phyloP scores from a whole-genome alignment of 2,113 vertebrate genomes.

The Diadophis punctatus region DNA sequence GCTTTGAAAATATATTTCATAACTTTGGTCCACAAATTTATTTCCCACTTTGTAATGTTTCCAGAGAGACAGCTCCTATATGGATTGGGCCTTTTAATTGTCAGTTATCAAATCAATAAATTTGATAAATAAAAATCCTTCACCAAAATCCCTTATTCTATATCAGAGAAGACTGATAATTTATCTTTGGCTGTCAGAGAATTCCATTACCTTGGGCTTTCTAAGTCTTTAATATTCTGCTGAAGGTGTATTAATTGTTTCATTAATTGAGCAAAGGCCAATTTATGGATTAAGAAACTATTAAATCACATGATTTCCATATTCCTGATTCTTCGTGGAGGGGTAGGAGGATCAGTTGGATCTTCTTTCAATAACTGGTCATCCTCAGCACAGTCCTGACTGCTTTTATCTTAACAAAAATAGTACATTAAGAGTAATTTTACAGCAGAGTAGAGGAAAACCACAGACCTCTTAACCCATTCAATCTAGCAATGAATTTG shows the following conservation, averaged over 20 bases:
- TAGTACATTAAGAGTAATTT: background rate
- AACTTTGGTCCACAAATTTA: background rate
- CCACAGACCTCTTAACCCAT: background rate
- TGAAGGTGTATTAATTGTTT: background rate
- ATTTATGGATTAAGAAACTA: background rate
- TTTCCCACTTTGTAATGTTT: background rate
- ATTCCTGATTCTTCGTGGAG: background rate
- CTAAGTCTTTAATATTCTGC: background rate
- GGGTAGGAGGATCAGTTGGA: background rate
- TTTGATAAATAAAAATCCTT: background rate
- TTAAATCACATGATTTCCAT: background rate
- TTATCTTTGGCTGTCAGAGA: background rate
- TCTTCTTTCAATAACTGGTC: background rate
- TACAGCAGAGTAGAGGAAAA: background rate
- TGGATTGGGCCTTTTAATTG: background rate
- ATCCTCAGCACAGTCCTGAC: background rate
- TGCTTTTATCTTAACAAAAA: background rate
- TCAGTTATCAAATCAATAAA: background rate
- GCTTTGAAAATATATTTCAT: background rate
- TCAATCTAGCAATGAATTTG: no score
- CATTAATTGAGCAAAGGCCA: background rate
- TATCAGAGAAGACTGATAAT: background rate
- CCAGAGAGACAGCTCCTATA: background rate
- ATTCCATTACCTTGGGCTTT: background rate
- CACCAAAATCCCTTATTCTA: background rate